Conservation (phyloP, 2,797 vertebrate genomes). For the Phalanger gymnotis region DNA sequence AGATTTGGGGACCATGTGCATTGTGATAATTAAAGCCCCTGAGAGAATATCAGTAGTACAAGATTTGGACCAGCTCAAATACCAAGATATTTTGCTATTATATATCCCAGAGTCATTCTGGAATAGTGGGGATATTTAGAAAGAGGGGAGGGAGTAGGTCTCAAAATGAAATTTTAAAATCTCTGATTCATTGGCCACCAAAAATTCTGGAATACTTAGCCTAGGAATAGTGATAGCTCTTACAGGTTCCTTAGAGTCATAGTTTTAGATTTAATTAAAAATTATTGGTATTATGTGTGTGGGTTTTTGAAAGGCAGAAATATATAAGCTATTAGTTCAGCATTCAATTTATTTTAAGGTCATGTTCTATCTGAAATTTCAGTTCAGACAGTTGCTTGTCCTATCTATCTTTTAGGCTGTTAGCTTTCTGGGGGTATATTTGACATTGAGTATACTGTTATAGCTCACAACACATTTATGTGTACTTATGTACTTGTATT, state of each 20-base stretch:
- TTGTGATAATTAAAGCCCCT: not conserved
- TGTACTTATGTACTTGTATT: not conserved
- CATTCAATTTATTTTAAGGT: constrained; percentile 48
- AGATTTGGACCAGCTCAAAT: constrained; percentile 28
- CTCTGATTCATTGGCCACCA: not conserved
- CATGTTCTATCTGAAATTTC: constrained; percentile 55
- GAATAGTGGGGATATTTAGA: not conserved
- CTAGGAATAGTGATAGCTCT: constrained; percentile 56
- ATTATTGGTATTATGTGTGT: constrained; percentile 3
- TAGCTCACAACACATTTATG: constrained; percentile 35
- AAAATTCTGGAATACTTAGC: constrained; percentile 39
- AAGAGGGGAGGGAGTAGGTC: not conserved
- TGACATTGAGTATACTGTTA: constrained; percentile 45
- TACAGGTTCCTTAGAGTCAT: constrained; percentile 3
- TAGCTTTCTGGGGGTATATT: constrained; percentile 47
- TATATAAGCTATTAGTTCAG: constrained; percentile 41
- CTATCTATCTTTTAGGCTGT: constrained; percentile 55
- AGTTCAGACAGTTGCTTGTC: constrained; percentile 25
- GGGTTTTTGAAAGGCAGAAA: constrained; percentile 43
- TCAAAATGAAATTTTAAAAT: not conserved
- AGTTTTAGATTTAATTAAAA: constrained; percentile 59
- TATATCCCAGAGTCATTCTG: not conserved
- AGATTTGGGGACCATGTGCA: not conserved
- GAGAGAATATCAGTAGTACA: not conserved
- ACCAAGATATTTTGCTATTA: constrained; percentile 15